These are phyloP conservation scores for Larimichthys crocea DNA, from an alignment of 2,113 vertebrate genomes.

Conservation along the genomic window DNA sequence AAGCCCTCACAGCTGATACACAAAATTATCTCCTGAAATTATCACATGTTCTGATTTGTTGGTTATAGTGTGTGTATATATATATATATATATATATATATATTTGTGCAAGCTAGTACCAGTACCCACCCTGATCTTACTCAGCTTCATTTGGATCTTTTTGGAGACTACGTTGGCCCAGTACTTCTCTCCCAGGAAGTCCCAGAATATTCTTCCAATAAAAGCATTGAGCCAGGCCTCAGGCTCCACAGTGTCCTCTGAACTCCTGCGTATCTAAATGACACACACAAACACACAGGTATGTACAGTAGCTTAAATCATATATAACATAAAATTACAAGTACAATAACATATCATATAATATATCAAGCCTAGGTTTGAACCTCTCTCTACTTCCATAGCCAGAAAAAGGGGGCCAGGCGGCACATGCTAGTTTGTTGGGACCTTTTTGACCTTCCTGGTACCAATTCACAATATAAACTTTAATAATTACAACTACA, in stretches of 20 bases:
- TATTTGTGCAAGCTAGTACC: neutral
- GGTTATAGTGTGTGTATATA: neutral
- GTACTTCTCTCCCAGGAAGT: conserved; percentile 98
- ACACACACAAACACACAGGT: conserved; percentile 39
- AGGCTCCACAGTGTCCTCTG: conserved; percentile 83
- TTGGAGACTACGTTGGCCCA: conserved; percentile 97
- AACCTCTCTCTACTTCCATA: neutral
- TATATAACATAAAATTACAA: neutral
- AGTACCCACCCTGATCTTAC: conserved; percentile 96
- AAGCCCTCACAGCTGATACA: neutral
- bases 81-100: too few species aligned
- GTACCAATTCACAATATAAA: neutral
- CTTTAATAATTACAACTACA: neutral
- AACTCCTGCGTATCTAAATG: conserved; percentile 84
- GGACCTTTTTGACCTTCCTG: neutral
- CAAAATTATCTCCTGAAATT: neutral
- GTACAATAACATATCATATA: neutral
- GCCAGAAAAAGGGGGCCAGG: neutral
- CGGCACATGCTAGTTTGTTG: neutral
- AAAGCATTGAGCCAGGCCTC: conserved; percentile 98
- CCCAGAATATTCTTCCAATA: conserved; percentile 97
- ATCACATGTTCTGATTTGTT: neutral
- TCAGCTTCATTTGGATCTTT: conserved; percentile 99
- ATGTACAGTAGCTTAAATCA: neutral
- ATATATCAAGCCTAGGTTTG: neutral